phyloP scores from a whole-genome alignment of 1,140 invertebrate genomes.

The Atopsyche davidsoni region DNA sequence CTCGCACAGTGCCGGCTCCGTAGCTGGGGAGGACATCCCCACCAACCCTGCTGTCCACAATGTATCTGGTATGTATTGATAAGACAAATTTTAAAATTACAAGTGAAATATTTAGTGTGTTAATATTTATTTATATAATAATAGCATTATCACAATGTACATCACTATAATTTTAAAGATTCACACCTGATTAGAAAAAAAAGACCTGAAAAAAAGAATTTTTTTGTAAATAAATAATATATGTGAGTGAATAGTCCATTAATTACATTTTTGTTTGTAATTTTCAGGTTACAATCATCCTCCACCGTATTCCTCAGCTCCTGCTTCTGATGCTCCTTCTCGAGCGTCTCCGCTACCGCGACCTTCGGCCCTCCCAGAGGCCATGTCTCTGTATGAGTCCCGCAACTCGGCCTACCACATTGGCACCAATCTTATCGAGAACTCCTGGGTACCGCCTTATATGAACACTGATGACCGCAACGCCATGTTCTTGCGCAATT shows the following conservation, averaged over 20 bases:
- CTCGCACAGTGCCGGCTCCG: conserved; percentile 28
- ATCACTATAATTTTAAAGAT: neutral
- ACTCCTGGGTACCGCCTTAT: neutral
- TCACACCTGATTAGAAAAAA: too few relatives aligned
- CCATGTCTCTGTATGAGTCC: conserved; percentile 3
- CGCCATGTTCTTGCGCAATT: conserved; percentile 9
- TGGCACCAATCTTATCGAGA: conserved; percentile 11
- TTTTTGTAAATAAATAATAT: too few relatives aligned
- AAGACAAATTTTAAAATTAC: too few relatives aligned
- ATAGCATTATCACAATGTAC: too few relatives aligned
- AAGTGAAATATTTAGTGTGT: too few relatives aligned
- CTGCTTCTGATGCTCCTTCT: neutral
- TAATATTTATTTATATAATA: too few relatives aligned
- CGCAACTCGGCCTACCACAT: conserved; percentile 11
- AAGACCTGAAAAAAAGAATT: too few relatives aligned
- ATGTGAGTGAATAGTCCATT: too few relatives aligned
- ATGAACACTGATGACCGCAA: conserved; percentile 13
- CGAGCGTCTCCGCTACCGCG: conserved; percentile 3
- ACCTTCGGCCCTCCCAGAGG: conserved; percentile 3
- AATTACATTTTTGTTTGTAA: conserved; percentile 3
- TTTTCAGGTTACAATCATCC: conserved; percentile 24
- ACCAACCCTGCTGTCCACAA: conserved; percentile 22
- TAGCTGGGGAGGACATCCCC: conserved; percentile 13
- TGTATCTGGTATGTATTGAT: conserved; percentile 22
- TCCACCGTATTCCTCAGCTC: neutral